Evolutionary conservation across 2,113 vertebrate genomes (phyloP), one percentile per base, ranked within the genome.

Genomic region (Taxidea taxus): DNA sequence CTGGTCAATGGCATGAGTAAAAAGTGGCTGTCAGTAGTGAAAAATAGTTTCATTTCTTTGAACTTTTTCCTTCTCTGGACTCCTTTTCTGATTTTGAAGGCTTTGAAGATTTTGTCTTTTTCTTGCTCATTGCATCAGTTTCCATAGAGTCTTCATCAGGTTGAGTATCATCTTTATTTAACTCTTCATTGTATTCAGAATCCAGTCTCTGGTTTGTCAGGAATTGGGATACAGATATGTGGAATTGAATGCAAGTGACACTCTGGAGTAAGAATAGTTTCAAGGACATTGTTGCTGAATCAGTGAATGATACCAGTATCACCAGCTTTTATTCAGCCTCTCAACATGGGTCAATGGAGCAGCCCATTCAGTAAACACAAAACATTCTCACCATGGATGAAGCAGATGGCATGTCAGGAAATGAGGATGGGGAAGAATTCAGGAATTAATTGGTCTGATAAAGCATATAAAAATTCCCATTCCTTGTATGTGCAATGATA

Each of bases 401-500:
- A 98, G 99, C 99, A 23, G 99, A 99, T 37, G 99, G 99, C 91
- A 99, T 99, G 99, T 99, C 99, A 29, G 99, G 99, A 95, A 99
- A 99, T 81, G 99, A 99, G 97, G 99, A 99, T 98, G 99, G 44
- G 99, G 99, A 90, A 99, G 99, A 94, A 99, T 99, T 90, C 99
- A 99, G 99, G 99, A 99, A 92, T 90, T 99, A 98, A 99, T 99
- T 9, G 98, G 98, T 91, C 98, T 99, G 97, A 99, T 99, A 87
- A 99, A 99, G 81, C 98, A 98, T 68, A 99, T 99, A 14, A 99
- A 99, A 98, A 99, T 99, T 60, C 99, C 99, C 87, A 99, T 99
- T 96, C 99, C 99, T 98, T 99, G 99, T 97, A 99, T 99, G 99
- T 99, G 99, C 96, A 99, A 99, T 21, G 99, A 99, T 75, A 99